phyloP scores from a whole-genome alignment of 2,797 vertebrate genomes.

The Calcarius lapponicus region DNA sequence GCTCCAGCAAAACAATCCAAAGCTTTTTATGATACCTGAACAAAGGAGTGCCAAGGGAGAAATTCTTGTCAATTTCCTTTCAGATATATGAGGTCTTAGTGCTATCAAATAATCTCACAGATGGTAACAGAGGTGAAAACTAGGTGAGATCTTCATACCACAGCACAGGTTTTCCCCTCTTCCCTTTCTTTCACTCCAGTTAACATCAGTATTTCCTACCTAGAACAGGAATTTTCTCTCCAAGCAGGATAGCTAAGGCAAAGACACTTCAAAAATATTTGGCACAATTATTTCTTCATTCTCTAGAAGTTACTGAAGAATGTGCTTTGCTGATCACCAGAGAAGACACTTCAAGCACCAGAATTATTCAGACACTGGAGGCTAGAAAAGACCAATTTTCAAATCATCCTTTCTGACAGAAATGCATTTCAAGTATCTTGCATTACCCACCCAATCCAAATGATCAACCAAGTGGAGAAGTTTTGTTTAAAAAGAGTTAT shows the following conservation, averaged over 20 bases:
- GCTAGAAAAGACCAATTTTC: not conserved
- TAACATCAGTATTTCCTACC: not conserved
- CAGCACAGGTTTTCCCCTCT: not conserved
- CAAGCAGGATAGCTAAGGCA: not conserved
- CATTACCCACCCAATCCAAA: not conserved
- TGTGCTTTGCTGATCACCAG: not conserved
- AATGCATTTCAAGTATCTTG: not conserved
- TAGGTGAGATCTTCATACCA: not conserved
- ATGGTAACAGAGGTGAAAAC: not conserved
- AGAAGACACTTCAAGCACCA: not conserved
- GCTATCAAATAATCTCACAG: not conserved
- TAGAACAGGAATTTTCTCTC: not conserved
- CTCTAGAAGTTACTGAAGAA: not conserved
- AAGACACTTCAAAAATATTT: not conserved
- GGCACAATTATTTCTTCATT: not conserved
- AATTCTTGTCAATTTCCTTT: not conserved
- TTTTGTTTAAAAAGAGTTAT: not conserved
- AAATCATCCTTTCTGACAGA: not conserved
- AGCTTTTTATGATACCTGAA: not conserved
- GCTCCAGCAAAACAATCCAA: not conserved
- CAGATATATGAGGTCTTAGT: not conserved
- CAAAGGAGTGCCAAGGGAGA: not conserved
- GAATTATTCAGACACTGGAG: not conserved
- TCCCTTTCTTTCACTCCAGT: not conserved
- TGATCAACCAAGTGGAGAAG: not conserved